Evolutionary conservation across 2,888 invertebrate species (phyloP).

Genomic region (Drosophila robusta): DNA sequence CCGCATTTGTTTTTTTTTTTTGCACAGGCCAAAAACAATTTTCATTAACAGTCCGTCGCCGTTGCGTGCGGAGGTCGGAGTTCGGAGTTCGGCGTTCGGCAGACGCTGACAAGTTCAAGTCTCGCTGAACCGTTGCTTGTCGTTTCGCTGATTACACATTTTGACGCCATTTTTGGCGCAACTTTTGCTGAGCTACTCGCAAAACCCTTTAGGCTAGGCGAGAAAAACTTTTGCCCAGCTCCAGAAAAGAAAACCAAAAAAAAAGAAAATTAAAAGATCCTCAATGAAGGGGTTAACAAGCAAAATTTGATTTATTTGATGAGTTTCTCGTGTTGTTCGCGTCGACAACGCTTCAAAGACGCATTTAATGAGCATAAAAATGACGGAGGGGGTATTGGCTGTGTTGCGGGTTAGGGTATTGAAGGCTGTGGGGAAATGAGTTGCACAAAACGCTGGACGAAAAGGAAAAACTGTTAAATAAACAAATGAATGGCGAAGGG

Average conservation of each 20-base stretch:
- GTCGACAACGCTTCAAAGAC: slow-evolving; percentile 41
- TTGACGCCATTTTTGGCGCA: slow-evolving; percentile 73
- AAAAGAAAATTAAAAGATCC: slow-evolving; percentile 64
- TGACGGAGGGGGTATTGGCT: slow-evolving; percentile 13
- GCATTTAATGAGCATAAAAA: slow-evolving; percentile 74
- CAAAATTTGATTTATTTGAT: slow-evolving; percentile 79
- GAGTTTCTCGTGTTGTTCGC: slow-evolving; percentile 64
- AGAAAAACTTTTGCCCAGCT: slow-evolving; percentile 50
- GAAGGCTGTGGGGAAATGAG: slow-evolving; percentile 46
- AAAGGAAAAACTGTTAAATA: slow-evolving; percentile 38
- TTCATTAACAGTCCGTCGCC: slow-evolving; percentile 69
- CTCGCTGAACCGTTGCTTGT: slow-evolving; percentile 48
- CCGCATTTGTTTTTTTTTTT: slow-evolving; percentile 13
- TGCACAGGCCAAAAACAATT: slow-evolving; percentile 59
- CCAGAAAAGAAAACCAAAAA: not conserved
- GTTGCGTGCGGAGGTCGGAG: not conserved
- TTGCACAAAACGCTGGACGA: slow-evolving; percentile 35
- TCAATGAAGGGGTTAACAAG: slow-evolving; percentile 77
- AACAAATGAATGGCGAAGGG: slow-evolving; percentile 19
- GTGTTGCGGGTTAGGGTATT: slow-evolving; percentile 5
- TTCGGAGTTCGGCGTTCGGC: slow-evolving; percentile 14
- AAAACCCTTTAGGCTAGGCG: slow-evolving; percentile 66
- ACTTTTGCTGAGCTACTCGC: slow-evolving; percentile 54
- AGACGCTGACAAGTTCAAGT: slow-evolving; percentile 64
- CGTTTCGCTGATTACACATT: slow-evolving; percentile 72